A percentile compares a stretch with the other conserved stretches of the same genome.
These are phyloP conservation scores for Colius striatus DNA, from an alignment of 2,113 vertebrate genomes.

Conservation along the genomic window DNA sequence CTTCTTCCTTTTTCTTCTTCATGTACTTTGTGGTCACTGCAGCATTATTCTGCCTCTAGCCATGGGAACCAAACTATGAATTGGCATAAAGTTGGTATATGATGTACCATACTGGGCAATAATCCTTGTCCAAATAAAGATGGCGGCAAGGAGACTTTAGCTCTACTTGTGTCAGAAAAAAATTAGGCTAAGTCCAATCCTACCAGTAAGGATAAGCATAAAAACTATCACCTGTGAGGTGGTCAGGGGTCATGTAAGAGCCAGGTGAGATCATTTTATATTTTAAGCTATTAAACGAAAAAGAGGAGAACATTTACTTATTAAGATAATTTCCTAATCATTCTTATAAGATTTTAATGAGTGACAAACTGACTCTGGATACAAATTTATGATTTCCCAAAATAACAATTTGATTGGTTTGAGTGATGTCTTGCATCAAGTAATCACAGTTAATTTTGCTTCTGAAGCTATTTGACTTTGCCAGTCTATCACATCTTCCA, in stretches of 20 bases:
- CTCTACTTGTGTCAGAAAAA: background rate
- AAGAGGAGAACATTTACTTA: conserved; percentile 80
- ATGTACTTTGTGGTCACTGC: background rate
- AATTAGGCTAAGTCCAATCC: background rate
- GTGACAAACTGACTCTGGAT: conserved; percentile 84
- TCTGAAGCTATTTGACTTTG: conserved; percentile 80
- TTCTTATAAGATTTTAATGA: conserved; percentile 84
- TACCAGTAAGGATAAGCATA: background rate
- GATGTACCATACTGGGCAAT: background rate
- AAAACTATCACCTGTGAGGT: conserved; percentile 46
- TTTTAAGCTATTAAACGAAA: conserved; percentile 79
- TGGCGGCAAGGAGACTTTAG: background rate
- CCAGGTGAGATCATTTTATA: conserved; percentile 72
- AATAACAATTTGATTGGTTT: conserved; percentile 88
- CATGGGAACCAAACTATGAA: background rate
- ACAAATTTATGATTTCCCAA: conserved; percentile 86
- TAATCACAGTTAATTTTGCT: conserved; percentile 84
- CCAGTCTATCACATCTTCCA: conserved; percentile 72
- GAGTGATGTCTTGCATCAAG: conserved; percentile 85
- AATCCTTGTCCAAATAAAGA: background rate
- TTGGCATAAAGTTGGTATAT: background rate
- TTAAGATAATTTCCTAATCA: conserved; percentile 85
- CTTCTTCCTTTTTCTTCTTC: background rate
- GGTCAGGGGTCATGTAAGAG: conserved; percentile 64
- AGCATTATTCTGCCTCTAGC: background rate